Conservation (phyloP, 35 echinoderm and acorn worm species). For the Amphiura filiformis region DNA sequence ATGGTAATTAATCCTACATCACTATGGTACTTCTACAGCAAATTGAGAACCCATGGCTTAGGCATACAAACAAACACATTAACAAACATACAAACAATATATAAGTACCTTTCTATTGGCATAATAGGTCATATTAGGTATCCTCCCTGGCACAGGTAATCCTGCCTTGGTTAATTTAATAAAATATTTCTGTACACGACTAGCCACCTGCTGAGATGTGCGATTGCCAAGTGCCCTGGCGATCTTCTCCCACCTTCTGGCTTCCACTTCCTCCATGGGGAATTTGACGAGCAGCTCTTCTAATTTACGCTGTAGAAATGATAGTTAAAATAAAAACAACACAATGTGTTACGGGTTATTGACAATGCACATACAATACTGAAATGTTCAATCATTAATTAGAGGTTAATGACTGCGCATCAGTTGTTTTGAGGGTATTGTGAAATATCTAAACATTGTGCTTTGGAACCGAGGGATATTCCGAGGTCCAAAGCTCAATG, state of each 20-base stretch:
- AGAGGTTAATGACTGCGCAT: too few relatives aligned
- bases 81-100: too few relatives aligned
- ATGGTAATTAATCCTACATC: too few relatives aligned
- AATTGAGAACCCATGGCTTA: too few relatives aligned
- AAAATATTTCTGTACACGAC: slow-evolving; percentile 98
- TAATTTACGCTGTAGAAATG: slow-evolving; percentile 22
- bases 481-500: too few relatives aligned
- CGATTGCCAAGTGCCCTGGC: slow-evolving; percentile 82
- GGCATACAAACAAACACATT: too few relatives aligned
- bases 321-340: neutral
- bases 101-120: slow-evolving; percentile 52
- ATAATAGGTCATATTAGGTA: slow-evolving; percentile 73
- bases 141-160: slow-evolving; percentile 84
- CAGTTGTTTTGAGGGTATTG: neutral
- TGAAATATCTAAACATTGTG: neutral
- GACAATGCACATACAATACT: neutral
- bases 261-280: slow-evolving; percentile 86
- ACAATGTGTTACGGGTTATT: neutral
- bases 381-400: neutral
- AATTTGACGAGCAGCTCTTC: slow-evolving; percentile 76
- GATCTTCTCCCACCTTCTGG: slow-evolving; percentile 94
- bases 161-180: slow-evolving; percentile 90
- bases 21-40: too few relatives aligned
- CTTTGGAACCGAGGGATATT: neutral
- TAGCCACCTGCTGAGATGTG: slow-evolving; percentile 87